Conservation (phyloP, 1,140 invertebrate genomes). For the Drosophila littoralis region DNA sequence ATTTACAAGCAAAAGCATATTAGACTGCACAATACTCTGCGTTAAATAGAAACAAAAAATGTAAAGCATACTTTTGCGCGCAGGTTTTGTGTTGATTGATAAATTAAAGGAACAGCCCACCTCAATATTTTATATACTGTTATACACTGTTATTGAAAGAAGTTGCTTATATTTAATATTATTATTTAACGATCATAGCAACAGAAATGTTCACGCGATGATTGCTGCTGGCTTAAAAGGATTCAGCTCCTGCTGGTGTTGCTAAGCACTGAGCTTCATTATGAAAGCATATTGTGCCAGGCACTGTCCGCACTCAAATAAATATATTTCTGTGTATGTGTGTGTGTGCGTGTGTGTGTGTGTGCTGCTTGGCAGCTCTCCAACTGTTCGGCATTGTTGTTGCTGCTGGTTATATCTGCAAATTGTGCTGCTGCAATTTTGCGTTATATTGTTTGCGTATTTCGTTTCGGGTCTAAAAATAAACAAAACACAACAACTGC, state of each 20-base stretch:
- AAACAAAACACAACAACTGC: slow-evolving; percentile 45
- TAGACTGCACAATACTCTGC: slow-evolving; percentile 16
- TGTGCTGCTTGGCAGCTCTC: slow-evolving; percentile 60
- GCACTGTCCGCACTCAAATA: slow-evolving; percentile 4
- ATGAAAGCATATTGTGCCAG: slow-evolving; percentile 32
- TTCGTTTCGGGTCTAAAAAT: slow-evolving; percentile 71
- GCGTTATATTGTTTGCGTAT: slow-evolving; percentile 76
- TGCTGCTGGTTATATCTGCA: slow-evolving; percentile 3
- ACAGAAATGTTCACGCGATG: slow-evolving; percentile 7
- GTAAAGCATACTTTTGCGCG: background rate
- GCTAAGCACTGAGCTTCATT: slow-evolving; percentile 43
- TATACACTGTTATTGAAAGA: background rate
- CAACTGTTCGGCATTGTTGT: slow-evolving; percentile 59
- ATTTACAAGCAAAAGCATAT: background rate
- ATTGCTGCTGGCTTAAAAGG: slow-evolving; percentile 25
- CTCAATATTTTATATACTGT: no score
- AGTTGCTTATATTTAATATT: slow-evolving; percentile 35
- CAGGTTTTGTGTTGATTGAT: background rate
- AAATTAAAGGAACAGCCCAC: background rate
- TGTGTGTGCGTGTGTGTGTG: slow-evolving; percentile 11
- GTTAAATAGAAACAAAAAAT: background rate
- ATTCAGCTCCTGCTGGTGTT: slow-evolving; percentile 11
- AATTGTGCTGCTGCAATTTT: slow-evolving; percentile 69
- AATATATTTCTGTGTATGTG: background rate
- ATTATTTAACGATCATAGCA: slow-evolving; percentile 9